Base-by-base conservation (phyloP, 2,888 invertebrate genomes). In the Melanophora roralis region DNA sequence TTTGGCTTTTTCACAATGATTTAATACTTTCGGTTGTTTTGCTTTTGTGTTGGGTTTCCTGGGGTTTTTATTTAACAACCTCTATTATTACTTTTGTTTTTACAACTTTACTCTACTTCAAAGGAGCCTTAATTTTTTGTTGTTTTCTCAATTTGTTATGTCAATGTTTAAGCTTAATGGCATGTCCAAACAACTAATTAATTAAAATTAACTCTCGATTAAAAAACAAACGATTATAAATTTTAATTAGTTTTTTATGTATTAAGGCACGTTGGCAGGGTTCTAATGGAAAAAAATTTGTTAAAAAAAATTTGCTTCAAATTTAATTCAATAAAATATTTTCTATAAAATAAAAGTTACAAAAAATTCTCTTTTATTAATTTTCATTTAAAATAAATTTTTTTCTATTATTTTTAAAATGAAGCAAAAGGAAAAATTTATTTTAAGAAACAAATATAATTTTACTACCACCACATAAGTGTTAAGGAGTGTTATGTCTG, bases 121-220 rank as follows among this genome's bases (percentile, higher is more conserved):
- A 27, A 27, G 3, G 6, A 3, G 27, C 27, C 27, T 27, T 3
- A 5, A 27, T n/a, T n/a, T n/a, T 45, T 53, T 55, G 43, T 27
- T 14, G 65, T 53, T 8, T 55, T 57, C 14, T 34, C 14, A 14
- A 21, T 23, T 49, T 64, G n/a, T 34, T 47, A n/a, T 21, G 34
- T 21, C 16, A 16, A 32, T 62, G 34, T 34, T 32, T 16, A 53
- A 21, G 43, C 12, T 57, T 71, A 69, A 69, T 65, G 36, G 59
- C 43, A 49, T 71, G 69, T 71, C 59, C 49, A 65, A 77, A 59
- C 49, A 77, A 71, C 57, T 77, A 71, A 59, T 59, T 71, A 76
- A 69, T 76, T 69, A 49, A 40, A 57, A 60, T 60, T 53, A 68
- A 68, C 32, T 62, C 49, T 59, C 6, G 12, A 36, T 23, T 9